Base-by-base conservation (phyloP, 2,888 invertebrate species). In the Amiota communis region DNA sequence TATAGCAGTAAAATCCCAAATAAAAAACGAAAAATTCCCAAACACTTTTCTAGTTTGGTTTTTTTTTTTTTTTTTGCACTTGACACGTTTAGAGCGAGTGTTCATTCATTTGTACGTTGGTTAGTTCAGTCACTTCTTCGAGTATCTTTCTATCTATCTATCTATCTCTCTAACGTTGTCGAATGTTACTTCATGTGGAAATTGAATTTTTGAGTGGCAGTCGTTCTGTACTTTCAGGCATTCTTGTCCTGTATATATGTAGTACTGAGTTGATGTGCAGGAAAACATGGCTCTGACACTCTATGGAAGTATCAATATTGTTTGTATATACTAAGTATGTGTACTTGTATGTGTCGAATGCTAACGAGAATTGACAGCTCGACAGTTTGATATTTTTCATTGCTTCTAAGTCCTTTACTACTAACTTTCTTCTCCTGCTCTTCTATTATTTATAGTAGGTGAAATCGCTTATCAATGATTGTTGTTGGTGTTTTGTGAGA, bases 351-450 rank as follows among this genome's bases (percentile, higher is more conserved):
- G 12, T 53, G 68, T 20, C 53, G 73, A 73, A 71, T 79, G 70
- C 82, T 83, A 83, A 83, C 81, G 75, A 78, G 83, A 83, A 83
- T 81, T 84, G 83, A 83, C 83, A 83, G 83, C 78, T 83, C 82
- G 83, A 83, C 83, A 83, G 83, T 79, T 82, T 82, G 84, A 84
- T 84, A 82, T 71, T 71, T 12, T 57, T 65, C 46, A 46, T 46
- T 46, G n/a, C 17, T 64, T 8, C 11, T 46, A 64, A 9, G 46
- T 64, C n/a, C 13, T 64, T 64, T 46, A 13, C 46, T 36, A 46
- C 8, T 53, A n/a, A n/a, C 17, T 65, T 49, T 49, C 17, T 65
- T 65, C 15, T 8, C 48, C 13, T 48, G 13, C 17, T 15, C 17
- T 8, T 65, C 48, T 64, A 11, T 67, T 49, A n/a, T 51, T 51